phyloP scores from a whole-genome alignment of 2,888 invertebrate genomes.

The Yponomeuta cagnagella region DNA sequence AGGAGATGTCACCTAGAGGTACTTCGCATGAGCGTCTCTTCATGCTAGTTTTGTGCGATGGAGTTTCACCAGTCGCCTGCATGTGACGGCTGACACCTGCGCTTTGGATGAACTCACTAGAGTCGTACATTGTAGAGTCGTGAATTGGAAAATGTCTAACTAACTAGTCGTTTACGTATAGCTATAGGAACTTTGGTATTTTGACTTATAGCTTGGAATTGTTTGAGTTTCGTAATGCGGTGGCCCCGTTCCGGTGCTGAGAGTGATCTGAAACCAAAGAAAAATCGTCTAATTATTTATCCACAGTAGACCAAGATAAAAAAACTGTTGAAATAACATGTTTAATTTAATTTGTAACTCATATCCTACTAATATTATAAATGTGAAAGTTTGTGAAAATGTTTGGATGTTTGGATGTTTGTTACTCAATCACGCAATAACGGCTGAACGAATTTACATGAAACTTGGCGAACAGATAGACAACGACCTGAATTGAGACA shows the following conservation, averaged over 20 bases:
- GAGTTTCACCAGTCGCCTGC: constrained; percentile 67
- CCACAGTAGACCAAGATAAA: too few species aligned
- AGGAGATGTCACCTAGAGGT: constrained; percentile 63
- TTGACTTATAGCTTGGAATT: constrained; percentile 69
- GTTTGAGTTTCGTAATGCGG: constrained; percentile 39
- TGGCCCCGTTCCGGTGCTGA: constrained; percentile 22
- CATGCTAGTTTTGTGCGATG: constrained; percentile 67
- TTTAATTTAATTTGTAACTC: too few species aligned
- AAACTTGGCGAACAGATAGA: too few species aligned
- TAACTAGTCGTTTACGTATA: constrained; percentile 24
- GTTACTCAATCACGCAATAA: too few species aligned
- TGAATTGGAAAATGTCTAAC: constrained; percentile 25
- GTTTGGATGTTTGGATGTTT: too few species aligned
- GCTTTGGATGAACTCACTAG: constrained; percentile 65
- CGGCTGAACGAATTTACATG: too few species aligned
- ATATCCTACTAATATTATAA: too few species aligned
- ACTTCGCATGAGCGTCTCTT: constrained; percentile 67
- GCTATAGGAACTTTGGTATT: constrained; percentile 59
- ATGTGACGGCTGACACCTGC: constrained; percentile 68
- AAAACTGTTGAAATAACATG: too few species aligned
- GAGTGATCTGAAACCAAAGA: constrained; percentile 58
- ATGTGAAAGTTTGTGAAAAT: too few species aligned
- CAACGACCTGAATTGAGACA: too few species aligned
- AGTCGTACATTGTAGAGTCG: constrained; percentile 55
- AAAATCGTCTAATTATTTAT: constrained; percentile 21